Evolutionary conservation across 2,888 invertebrate species (phyloP).

Genomic region (Sphaeridia pumilis): DNA sequence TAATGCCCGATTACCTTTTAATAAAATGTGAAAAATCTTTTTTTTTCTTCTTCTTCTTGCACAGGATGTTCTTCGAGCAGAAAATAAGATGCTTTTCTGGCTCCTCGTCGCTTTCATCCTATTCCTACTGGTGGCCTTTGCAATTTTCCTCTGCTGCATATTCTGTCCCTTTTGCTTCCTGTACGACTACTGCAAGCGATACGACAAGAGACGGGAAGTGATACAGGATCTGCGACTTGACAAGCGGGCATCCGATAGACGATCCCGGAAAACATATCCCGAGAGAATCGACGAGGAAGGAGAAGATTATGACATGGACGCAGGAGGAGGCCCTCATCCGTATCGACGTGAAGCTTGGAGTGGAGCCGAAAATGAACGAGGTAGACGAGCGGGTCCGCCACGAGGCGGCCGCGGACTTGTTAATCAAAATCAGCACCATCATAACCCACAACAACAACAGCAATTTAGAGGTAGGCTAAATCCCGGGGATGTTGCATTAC

Average conservation of each 20-base stretch:
- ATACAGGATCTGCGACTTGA: constrained; percentile 11
- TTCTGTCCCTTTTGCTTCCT: constrained; percentile 54
- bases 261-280: constrained; percentile 11
- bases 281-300: constrained; percentile 14
- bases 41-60: background rate
- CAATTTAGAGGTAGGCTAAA: constrained; percentile 5
- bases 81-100: constrained; percentile 62
- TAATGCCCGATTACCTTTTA: too few species aligned
- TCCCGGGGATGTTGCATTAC: constrained; percentile 25
- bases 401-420: constrained; percentile 37
- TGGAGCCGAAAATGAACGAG: constrained; percentile 44
- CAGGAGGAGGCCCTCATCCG: constrained; percentile 15
- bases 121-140: constrained; percentile 56
- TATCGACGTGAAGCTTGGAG: constrained; percentile 67
- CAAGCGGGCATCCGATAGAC: constrained; percentile 2
- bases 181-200: constrained; percentile 27
- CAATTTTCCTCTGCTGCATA: constrained; percentile 65
- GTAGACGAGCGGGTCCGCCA: constrained; percentile 40
- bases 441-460: constrained; percentile 7
- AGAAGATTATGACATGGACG: constrained; percentile 15
- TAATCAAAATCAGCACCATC: constrained; percentile 13
- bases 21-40: background rate
- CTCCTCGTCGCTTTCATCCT: constrained; percentile 62
- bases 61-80: constrained; percentile 52
- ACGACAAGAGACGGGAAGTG: constrained; percentile 10